These are phyloP conservation scores for Zhengitettix transpicula DNA, from an alignment of 2,888 invertebrate genomes.

Conservation along the genomic window DNA sequence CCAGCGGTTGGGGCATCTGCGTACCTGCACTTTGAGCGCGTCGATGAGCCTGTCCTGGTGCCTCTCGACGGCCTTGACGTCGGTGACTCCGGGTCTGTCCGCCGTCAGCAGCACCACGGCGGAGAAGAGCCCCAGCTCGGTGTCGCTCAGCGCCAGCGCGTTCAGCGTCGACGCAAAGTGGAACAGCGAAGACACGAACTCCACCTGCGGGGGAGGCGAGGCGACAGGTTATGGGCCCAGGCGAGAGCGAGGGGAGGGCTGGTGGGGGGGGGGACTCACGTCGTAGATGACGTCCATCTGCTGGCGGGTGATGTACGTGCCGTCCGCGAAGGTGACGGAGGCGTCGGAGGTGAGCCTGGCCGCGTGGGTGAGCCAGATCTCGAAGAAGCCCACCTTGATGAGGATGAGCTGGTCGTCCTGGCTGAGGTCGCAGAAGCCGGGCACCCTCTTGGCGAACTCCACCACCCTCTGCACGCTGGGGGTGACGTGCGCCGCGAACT, in stretches of 20 bases:
- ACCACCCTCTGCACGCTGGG: constrained; percentile 87
- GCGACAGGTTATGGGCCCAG: too few species aligned
- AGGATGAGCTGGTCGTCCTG: constrained; percentile 95
- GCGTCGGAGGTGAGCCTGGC: constrained; percentile 60
- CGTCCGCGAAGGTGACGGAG: constrained; percentile 78
- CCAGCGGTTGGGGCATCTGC: too few species aligned
- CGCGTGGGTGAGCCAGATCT: constrained; percentile 83
- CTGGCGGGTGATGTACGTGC: constrained; percentile 61
- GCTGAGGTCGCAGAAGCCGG: constrained; percentile 75
- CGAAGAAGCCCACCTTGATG: constrained; percentile 92
- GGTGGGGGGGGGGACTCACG: too few species aligned
- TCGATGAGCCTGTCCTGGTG: constrained; percentile 70
- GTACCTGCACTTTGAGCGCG: constrained; percentile 69
- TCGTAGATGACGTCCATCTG: constrained; percentile 80
- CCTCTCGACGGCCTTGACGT: constrained; percentile 59
- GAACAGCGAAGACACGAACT: constrained; percentile 67
- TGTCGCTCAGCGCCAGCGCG: constrained; percentile 63
- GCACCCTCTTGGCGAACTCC: constrained; percentile 89
- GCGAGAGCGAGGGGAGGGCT: too few species aligned
- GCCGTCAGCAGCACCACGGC: constrained; percentile 70
- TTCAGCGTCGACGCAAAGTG: constrained; percentile 63
- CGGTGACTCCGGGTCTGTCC: constrained; percentile 64
- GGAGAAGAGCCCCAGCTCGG: constrained; percentile 78
- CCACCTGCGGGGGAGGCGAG: constrained; percentile 39
- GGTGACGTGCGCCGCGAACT: constrained; percentile 69